These are phyloP conservation scores for Ostrea denselamellosa DNA, from an alignment of 1,140 invertebrate species.

Conservation along the genomic window DNA sequence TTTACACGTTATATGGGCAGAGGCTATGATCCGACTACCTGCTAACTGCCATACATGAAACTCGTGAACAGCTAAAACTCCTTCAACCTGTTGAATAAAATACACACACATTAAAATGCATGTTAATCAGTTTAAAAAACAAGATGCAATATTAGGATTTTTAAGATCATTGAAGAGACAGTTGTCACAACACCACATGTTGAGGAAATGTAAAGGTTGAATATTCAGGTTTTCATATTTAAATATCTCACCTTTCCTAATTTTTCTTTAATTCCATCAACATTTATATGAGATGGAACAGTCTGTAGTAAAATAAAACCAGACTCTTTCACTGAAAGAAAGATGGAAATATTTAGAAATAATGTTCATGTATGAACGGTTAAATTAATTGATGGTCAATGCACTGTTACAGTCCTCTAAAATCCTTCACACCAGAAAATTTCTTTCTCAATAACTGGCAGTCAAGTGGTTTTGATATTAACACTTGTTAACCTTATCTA, in stretches of 20 bases:
- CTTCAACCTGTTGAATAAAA: conserved; percentile 78
- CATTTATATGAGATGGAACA: conserved; percentile 81
- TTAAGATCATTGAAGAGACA: too few relatives aligned
- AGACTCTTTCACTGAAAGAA: conserved; percentile 80
- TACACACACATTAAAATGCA: background rate
- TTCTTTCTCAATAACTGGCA: too few relatives aligned
- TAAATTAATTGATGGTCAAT: too few relatives aligned
- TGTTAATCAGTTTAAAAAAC: too few relatives aligned
- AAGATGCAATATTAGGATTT: too few relatives aligned
- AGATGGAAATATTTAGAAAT: conserved; percentile 40
- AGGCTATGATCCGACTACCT: conserved; percentile 82
- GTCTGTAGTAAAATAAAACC: conserved; percentile 82
- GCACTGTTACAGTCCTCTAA: too few relatives aligned
- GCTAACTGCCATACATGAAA: conserved; percentile 83
- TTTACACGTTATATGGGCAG: conserved; percentile 81
- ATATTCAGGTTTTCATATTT: background rate
- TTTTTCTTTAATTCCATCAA: conserved; percentile 79
- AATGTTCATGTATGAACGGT: too few relatives aligned
- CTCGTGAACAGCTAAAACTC: conserved; percentile 82
- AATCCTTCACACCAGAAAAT: too few relatives aligned
- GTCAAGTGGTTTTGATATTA: too few relatives aligned
- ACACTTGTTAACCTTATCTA: too few relatives aligned
- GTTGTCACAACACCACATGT: too few relatives aligned
- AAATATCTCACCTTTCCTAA: conserved; percentile 75
- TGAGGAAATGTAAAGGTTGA: too few relatives aligned